phyloP scores from a whole-genome alignment of 2,797 vertebrate genomes.

The Danio kyathit region DNA sequence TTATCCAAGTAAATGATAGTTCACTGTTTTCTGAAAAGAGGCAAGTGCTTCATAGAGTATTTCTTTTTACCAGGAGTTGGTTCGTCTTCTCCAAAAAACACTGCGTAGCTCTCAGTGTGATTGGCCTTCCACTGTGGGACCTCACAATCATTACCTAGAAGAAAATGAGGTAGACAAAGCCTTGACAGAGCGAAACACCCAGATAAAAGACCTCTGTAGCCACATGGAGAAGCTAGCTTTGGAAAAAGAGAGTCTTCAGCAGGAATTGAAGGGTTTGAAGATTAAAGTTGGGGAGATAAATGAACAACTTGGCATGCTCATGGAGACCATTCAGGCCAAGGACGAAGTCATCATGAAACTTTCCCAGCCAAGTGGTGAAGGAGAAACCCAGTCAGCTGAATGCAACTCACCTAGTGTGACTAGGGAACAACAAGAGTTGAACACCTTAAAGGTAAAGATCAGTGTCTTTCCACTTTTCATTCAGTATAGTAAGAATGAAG shows the following conservation, averaged over 20 bases:
- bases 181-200: constrained; percentile 86
- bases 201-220: constrained; percentile 86
- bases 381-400: constrained; percentile 64
- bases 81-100: constrained; percentile 95
- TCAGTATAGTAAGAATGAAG: not conserved
- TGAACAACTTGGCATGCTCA: constrained; percentile 91
- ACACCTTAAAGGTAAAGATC: constrained; percentile 85
- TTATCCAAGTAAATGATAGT: not conserved
- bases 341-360: constrained; percentile 96
- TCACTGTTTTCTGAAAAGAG: not conserved
- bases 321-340: constrained; percentile 98
- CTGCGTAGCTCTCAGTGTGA: constrained; percentile 91
- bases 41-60: not conserved
- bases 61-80: constrained; percentile 84
- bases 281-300: constrained; percentile 90
- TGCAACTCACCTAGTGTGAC: constrained; percentile 51
- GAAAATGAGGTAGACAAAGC: constrained; percentile 60
- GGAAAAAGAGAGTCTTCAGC: constrained; percentile 90
- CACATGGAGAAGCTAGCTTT: constrained; percentile 88
- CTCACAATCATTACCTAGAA: not conserved
- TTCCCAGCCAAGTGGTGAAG: constrained; percentile 80
- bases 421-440: constrained; percentile 87
- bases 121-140: constrained; percentile 70
- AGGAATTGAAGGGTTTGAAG: constrained; percentile 88
- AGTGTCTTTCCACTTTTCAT: not conserved